These are phyloP conservation scores for Siniperca undulata DNA, from an alignment of 2,797 vertebrate species.

Conservation along the genomic window DNA sequence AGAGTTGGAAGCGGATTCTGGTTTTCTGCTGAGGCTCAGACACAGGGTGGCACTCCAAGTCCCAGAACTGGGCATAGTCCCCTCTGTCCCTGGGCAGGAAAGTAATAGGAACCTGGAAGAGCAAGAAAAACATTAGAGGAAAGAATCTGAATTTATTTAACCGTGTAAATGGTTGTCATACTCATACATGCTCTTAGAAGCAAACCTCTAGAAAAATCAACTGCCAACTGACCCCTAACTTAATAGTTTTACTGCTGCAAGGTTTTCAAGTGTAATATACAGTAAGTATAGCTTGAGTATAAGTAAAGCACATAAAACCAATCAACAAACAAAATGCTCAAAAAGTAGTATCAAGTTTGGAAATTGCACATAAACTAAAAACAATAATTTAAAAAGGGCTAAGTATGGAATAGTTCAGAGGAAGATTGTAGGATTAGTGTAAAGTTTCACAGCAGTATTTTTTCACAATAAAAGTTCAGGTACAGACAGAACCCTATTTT, in stretches of 20 bases:
- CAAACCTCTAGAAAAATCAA: neutral
- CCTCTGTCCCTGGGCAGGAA: conserved; percentile 94
- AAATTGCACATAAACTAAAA: neutral
- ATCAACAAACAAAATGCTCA: neutral
- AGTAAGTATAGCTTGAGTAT: neutral
- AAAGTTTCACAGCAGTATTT: neutral
- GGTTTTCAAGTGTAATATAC: neutral
- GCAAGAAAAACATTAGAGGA: neutral
- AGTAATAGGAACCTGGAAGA: conserved; percentile 86
- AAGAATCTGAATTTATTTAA: neutral
- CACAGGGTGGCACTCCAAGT: conserved; percentile 92
- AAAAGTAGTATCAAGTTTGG: neutral
- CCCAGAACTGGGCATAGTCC: conserved; percentile 97
- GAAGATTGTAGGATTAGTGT: neutral
- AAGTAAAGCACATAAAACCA: neutral
- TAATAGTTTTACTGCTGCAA: neutral
- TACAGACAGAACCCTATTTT: neutral
- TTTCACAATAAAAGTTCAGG: neutral
- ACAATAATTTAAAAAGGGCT: neutral
- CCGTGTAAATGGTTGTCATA: neutral
- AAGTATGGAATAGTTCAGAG: neutral
- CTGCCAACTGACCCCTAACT: neutral
- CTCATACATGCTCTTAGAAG: neutral
- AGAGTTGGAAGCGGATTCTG: conserved; percentile 91
- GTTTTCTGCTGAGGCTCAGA: conserved; percentile 89